A percentile compares a stretch with the other conserved stretches of the same genome.
Evolutionary conservation across 2,797 vertebrate genomes (phyloP).

Genomic region (Amniataba percoides): DNA sequence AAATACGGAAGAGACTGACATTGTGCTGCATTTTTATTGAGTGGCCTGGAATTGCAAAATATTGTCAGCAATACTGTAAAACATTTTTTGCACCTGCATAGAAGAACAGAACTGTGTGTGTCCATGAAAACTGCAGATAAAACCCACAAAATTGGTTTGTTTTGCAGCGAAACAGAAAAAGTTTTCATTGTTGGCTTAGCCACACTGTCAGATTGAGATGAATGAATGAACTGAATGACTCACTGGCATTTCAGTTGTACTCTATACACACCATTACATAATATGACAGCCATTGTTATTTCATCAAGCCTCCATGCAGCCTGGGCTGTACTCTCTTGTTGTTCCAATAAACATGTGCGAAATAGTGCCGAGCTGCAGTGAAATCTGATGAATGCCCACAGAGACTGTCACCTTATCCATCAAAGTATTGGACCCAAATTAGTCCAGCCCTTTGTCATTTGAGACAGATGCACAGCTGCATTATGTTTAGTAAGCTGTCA

Average conservation of each 20-base stretch:
- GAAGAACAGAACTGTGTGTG: neutral
- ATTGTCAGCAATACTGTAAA: neutral
- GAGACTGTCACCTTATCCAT: neutral
- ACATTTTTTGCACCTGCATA: neutral
- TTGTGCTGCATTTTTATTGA: conserved; percentile 18
- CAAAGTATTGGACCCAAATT: neutral
- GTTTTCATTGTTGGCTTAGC: neutral
- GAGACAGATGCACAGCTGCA: neutral
- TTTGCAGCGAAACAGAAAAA: neutral
- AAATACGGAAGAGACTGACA: conserved; percentile 2
- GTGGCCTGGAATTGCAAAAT: conserved; percentile 20
- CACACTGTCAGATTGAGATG: neutral
- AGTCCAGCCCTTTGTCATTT: neutral
- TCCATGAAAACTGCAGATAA: conserved; percentile 12
- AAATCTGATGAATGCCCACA: conserved; percentile 12
- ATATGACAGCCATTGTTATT: conserved; percentile 51
- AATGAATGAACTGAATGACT: conserved; percentile 29
- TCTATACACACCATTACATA: conserved; percentile 1
- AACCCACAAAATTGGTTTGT: conserved; percentile 7
- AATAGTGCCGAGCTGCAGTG: conserved; percentile 3
- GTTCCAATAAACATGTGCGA: conserved; percentile 11
- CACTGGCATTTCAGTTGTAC: conserved; percentile 22
- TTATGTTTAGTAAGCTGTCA: conserved; percentile 11
- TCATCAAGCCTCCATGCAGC: conserved; percentile 10
- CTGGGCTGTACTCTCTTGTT: conserved; percentile 10